Evolutionary conservation across 2,888 invertebrate genomes (phyloP).

Genomic region (Dasysyrphus tricinctus): DNA sequence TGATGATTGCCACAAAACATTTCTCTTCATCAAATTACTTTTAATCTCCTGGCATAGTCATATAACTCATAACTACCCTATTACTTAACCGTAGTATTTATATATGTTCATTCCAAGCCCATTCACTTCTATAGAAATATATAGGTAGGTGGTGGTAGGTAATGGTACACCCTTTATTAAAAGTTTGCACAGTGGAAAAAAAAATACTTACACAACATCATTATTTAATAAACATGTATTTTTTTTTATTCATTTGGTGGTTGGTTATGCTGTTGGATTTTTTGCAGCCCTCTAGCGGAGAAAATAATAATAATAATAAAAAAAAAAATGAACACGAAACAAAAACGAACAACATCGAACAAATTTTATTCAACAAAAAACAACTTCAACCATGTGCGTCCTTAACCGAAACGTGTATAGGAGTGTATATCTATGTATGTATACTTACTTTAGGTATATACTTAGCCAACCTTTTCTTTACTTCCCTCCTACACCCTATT

Average conservation of each 20-base stretch:
- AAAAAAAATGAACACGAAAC: neutral
- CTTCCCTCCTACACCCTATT: neutral
- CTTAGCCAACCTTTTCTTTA: conserved; percentile 15
- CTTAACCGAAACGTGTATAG: conserved; percentile 34
- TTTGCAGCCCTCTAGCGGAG: conserved; percentile 19
- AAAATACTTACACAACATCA: conserved; percentile 64
- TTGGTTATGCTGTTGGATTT: conserved; percentile 49
- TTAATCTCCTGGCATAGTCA: neutral
- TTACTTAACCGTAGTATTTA: conserved; percentile 6
- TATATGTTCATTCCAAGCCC: conserved; percentile 1
- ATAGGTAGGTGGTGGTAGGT: neutral
- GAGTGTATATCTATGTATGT: neutral
- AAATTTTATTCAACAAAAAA: conserved; percentile 53
- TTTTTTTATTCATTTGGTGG: conserved; percentile 37
- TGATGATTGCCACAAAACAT: conserved; percentile 6
- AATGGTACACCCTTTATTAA: conserved; percentile 57
- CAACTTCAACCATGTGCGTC: conserved; percentile 57
- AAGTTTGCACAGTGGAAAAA: conserved; percentile 50
- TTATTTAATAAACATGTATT: conserved; percentile 67
- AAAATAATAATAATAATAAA: conserved; percentile 7
- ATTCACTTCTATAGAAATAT: conserved; percentile 9
- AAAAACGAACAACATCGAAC: conserved; percentile 36
- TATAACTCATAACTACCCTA: conserved; percentile 15
- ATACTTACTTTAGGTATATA: neutral
- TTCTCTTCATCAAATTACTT: neutral